These are phyloP conservation scores for Gonatopus flavifemur DNA, from an alignment of 1,140 invertebrate genomes.

Conservation along the genomic window DNA sequence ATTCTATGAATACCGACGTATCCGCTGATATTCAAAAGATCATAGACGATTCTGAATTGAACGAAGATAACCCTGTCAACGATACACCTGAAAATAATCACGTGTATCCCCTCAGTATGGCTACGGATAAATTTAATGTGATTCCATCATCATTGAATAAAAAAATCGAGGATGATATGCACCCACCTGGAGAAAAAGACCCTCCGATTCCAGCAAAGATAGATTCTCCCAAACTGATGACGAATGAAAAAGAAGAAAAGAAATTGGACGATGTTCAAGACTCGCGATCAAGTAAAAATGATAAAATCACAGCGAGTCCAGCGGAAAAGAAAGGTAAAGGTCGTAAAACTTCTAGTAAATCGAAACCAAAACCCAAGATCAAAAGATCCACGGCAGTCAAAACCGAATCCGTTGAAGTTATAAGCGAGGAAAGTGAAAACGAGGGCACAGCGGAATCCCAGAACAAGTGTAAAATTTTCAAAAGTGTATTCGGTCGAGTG, in stretches of 20 bases:
- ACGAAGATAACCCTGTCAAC: background rate
- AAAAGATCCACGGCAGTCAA: constrained; percentile 11
- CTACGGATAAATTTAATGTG: too few species aligned
- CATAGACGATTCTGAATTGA: constrained; percentile 36
- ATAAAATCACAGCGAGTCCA: background rate
- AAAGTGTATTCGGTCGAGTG: constrained; percentile 50
- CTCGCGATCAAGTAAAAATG: constrained; percentile 9
- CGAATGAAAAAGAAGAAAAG: too few species aligned
- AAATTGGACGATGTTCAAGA: constrained; percentile 2
- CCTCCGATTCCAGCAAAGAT: too few species aligned
- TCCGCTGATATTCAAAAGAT: constrained; percentile 38
- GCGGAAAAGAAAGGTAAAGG: constrained; percentile 13
- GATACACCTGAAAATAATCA: too few species aligned
- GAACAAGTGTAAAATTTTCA: constrained; percentile 51
- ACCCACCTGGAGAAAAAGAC: too few species aligned
- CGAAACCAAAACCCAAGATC: constrained; percentile 6
- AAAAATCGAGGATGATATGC: too few species aligned
- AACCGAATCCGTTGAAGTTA: constrained; percentile 18
- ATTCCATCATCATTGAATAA: too few species aligned
- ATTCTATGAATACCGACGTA: constrained; percentile 32
- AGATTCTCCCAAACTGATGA: too few species aligned
- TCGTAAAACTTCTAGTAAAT: constrained; percentile 15
- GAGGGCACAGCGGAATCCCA: constrained; percentile 28
- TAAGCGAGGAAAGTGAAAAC: constrained; percentile 37
- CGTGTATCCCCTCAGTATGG: too few species aligned